Percentiles rank a stretch among this genome's conserved stretches.
Conservation (phyloP, 2,797 vertebrate species). For the Danio choprae region DNA sequence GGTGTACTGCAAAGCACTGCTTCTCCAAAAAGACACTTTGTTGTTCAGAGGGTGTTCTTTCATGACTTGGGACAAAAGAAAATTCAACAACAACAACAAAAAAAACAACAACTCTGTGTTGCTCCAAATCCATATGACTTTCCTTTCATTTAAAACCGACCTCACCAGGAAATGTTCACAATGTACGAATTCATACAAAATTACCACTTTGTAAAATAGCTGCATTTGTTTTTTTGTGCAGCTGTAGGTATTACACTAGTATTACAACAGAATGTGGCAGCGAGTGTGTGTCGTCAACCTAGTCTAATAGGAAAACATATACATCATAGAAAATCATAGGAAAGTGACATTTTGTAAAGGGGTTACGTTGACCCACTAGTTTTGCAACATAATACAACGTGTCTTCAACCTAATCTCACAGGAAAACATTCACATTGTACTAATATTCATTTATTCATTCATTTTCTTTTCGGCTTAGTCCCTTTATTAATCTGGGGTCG, state of each 20-base stretch:
- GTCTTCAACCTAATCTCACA: too few relatives aligned
- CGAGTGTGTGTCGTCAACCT: too few relatives aligned
- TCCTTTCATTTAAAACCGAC: neutral
- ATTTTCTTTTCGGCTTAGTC: too few relatives aligned
- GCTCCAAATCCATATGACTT: neutral
- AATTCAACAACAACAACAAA: neutral
- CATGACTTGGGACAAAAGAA: neutral
- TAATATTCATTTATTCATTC: too few relatives aligned
- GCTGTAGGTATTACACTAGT: neutral
- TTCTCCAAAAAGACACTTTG: slow-evolving; percentile 2
- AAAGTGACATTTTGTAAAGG: too few relatives aligned
- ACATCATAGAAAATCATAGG: too few relatives aligned
- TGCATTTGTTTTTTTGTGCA: neutral
- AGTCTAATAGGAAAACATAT: too few relatives aligned
- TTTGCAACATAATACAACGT: too few relatives aligned
- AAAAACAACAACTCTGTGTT: neutral
- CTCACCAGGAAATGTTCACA: neutral
- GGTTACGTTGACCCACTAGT: too few relatives aligned
- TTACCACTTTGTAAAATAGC: neutral
- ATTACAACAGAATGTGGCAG: neutral
- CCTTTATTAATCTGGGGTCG: too few relatives aligned
- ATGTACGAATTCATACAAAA: neutral
- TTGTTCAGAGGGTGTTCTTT: neutral
- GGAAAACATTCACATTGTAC: too few relatives aligned
- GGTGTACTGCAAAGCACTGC: neutral